These are phyloP conservation scores for Tadarida brasiliensis DNA, from an alignment of 2,797 vertebrate genomes.

Conservation along the genomic window DNA sequence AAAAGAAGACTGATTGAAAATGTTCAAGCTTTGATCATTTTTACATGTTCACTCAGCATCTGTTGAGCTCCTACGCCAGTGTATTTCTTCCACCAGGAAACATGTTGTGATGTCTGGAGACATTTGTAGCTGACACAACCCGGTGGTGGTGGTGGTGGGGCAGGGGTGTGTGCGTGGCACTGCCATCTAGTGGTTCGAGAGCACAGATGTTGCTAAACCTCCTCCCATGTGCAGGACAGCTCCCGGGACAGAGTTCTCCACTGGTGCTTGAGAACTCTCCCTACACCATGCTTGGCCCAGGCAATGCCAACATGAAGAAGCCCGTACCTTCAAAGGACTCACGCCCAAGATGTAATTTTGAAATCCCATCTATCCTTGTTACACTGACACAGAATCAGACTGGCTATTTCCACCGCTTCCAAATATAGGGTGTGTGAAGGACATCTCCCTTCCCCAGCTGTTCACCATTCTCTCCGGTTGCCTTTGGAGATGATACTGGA, in stretches of 20 bases:
- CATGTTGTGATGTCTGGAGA: background rate
- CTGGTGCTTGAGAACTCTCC: background rate
- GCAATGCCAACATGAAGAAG: background rate
- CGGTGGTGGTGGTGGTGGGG: too few relatives aligned
- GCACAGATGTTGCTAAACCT: too few relatives aligned
- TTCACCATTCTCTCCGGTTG: constrained; percentile 21
- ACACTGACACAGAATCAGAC: background rate
- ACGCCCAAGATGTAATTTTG: background rate
- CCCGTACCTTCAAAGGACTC: background rate
- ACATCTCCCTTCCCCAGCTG: constrained; percentile 66
- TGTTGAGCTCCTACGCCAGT: too few relatives aligned
- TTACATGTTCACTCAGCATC: background rate
- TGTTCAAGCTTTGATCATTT: background rate
- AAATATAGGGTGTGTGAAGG: constrained; percentile 60
- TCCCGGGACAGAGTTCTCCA: background rate
- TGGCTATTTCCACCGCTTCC: constrained; percentile 58
- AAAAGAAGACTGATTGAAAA: background rate
- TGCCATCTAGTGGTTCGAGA: background rate
- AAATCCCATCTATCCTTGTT: background rate
- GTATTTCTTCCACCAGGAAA: background rate
- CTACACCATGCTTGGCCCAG: background rate
- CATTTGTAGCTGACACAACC: background rate
- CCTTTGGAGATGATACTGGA: constrained; percentile 59
- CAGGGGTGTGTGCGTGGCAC: too few relatives aligned
- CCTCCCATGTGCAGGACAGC: background rate